Base-by-base conservation (phyloP, 2,113 vertebrate species). In the Aramus guarauna region DNA sequence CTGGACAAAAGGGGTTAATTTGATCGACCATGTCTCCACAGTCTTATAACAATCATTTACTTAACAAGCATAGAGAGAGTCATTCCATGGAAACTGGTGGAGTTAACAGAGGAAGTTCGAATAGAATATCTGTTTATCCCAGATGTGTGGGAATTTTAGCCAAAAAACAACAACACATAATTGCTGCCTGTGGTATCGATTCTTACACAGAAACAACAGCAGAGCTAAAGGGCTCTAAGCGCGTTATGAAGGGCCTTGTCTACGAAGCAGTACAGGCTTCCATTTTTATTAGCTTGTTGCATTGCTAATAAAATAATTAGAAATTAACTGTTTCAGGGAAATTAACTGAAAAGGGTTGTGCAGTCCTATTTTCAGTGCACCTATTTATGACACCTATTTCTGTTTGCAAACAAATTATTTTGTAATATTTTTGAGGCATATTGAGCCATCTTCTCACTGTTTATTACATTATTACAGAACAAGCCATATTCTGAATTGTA, bases 1-100 rank as follows among this genome's bases (percentile, higher is more conserved):
- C 90, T 19, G 96, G 93, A 98, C 97, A 98, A 98, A 98, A 97
- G 98, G 97, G 98, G 98, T 98, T 98, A 98, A 98, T 98, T 98
- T 98, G 98, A 98, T 98, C 98, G 98, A 98, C 98, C 97, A 97
- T 97, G 97, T 98, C 98, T 97, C 98, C 97, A 96, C 96, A 96
- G 97, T 97, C 96, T 98, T 98, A 97, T 92, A 97, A 98, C 98
- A 98, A 98, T 98, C 98, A 98, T 98, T 98, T 98, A 98, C 98
- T 98, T 97, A 98, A 98, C 97, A 96, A 98, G 98, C 95, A 93
- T 92, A 96, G 58, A 97, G 95, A 95, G 96, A 96, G 94, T 97
- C 94, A 97, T 97, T 98, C 97, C 81, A 64, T 96, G 92, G 97
- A 98, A 98, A 98, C 96, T 98, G 93, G 97, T 90, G 97, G 96